Evolutionary conservation across 2,797 vertebrate species (phyloP).

Genomic region (Austrolebias charrua): DNA sequence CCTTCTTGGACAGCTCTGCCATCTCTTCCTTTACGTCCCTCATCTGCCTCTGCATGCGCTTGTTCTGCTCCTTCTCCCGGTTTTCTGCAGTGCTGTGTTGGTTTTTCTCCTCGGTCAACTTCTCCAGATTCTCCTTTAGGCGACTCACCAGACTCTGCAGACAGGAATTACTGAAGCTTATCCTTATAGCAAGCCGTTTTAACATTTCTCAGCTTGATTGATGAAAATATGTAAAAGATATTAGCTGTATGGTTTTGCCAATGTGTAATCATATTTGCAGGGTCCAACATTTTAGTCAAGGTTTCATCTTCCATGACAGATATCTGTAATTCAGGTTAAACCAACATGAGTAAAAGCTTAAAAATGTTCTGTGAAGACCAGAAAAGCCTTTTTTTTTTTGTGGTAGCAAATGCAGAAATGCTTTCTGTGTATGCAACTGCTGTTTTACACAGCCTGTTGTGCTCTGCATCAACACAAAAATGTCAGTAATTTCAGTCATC

Average conservation of each 20-base stretch:
- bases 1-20: conserved; percentile 93
- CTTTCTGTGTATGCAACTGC: not conserved
- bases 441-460: not conserved
- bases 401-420: not conserved
- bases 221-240: not conserved
- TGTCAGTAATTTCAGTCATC: not conserved
- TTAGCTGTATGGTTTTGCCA: not conserved
- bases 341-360: not conserved
- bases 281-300: too few species aligned
- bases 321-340: too few species aligned
- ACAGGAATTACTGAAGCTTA: conserved; percentile 8
- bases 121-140: conserved; percentile 97
- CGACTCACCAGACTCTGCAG: conserved; percentile 84
- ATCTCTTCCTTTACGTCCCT: conserved; percentile 96
- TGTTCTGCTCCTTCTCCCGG: conserved; percentile 97
- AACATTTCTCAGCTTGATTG: not conserved
- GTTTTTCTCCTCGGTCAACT: conserved; percentile 92
- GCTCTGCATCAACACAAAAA: not conserved
- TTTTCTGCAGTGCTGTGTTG: conserved; percentile 85
- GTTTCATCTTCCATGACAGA: too few species aligned
- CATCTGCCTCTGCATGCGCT: conserved; percentile 92
- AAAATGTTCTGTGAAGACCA: not conserved
- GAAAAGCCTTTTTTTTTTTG: not conserved
- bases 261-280: not conserved
- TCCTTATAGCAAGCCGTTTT: not conserved